A percentile compares a stretch with the other conserved stretches of the same genome.
These are phyloP conservation scores for Macrosteles quadrilineatus DNA, from an alignment of 1,140 invertebrate genomes.

Conservation along the genomic window DNA sequence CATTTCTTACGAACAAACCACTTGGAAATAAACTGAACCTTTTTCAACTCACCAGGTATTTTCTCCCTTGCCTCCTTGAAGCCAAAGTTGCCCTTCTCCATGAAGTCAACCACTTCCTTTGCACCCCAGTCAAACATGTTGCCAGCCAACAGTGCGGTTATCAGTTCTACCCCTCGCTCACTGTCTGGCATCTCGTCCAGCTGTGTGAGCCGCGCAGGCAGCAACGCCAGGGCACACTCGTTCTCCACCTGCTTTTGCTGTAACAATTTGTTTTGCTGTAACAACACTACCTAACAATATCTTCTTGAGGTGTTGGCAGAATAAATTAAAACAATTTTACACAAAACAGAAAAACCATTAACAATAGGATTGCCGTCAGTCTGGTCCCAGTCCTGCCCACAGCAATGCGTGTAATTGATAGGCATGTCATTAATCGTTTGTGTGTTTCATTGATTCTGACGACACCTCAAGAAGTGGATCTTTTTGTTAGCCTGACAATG, in stretches of 20 bases:
- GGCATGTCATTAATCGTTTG: too few species aligned
- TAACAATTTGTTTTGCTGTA: too few species aligned
- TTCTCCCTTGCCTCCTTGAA: conserved; percentile 77
- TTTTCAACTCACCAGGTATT: conserved; percentile 61
- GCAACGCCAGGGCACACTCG: conserved; percentile 59
- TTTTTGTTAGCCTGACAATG: too few species aligned
- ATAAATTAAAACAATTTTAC: not conserved
- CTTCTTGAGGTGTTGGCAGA: not conserved
- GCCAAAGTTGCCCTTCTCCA: conserved; percentile 75
- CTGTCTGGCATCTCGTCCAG: conserved; percentile 58
- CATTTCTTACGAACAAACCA: too few species aligned
- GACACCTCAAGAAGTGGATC: too few species aligned
- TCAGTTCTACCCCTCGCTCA: conserved; percentile 59
- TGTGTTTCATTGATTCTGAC: too few species aligned
- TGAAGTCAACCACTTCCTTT: conserved; percentile 78
- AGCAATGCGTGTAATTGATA: too few species aligned
- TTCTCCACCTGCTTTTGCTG: conserved; percentile 72
- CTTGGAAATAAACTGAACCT: too few species aligned
- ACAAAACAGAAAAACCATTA: not conserved
- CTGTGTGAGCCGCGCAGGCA: conserved; percentile 54
- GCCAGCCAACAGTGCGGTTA: conserved; percentile 66
- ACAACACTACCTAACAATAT: conserved; percentile 31
- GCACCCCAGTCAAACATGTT: conserved; percentile 99
- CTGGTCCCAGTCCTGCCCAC: too few species aligned
- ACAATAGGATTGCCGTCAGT: not conserved